Evolutionary conservation across 2,797 vertebrate genomes (phyloP), one percentile per base, ranked within the genome.

Genomic region (Leptodactylus fallax): DNA sequence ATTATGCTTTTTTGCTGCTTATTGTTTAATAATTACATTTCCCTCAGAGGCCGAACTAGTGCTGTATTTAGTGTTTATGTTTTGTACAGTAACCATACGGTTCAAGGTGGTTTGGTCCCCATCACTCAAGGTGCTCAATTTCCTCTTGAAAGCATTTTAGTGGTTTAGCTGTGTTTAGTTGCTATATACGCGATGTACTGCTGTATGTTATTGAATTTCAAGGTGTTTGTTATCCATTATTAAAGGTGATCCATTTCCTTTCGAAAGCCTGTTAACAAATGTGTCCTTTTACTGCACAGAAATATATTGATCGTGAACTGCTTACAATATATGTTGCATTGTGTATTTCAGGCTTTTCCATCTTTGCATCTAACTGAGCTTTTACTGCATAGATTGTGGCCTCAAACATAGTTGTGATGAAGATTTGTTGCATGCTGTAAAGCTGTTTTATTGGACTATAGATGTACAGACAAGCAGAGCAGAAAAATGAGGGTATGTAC

Each of bases 271-370:
- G 58, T 79, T 79, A 84, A 84, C n/a, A 71, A 67, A 83, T 16
- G 60, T 71, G 53, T 87, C 45, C 23, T 82, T 71, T 19, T 61
- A 27, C 55, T 63, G 47, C 17, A 21, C 7, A 61, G 47, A 53
- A 56, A n/a, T 27, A 23, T 88, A 88, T 84, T 79, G 74, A 88
- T 79, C 72, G 12, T 84, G 23, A 8, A 79, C 79, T 83, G 49
- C 87, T 78, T 45, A 36, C 71, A 77, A 83, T 74, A 61, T 71
- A 49, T 87, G 79, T 10, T 72, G 60, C 53, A 49, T 72, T 76
- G 74, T 65, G 74, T 69, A 60, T 79, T 84, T 58, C 49, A 47
- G 58, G 49, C 23, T 27, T 63, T 36, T 23, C 79, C 55, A 25
- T 61, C 10, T 77, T 63, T 69, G 72, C 49, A 85, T 49, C 79